Evolutionary conservation across 2,113 vertebrate species (phyloP).

Genomic region (Lampris megalopsis): DNA sequence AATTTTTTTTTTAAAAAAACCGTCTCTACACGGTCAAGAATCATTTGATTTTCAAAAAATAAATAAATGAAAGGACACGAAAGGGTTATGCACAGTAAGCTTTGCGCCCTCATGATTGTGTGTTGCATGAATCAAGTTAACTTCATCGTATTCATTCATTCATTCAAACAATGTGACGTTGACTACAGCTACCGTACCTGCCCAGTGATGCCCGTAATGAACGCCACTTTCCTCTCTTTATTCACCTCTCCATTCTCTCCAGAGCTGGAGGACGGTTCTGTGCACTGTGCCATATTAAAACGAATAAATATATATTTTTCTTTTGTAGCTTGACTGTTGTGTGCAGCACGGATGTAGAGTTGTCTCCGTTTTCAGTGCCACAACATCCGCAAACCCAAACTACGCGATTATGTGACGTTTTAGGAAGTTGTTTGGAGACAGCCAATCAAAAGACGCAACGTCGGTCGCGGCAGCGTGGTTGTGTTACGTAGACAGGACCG

Average conservation of each 20-base stretch:
- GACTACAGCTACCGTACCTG: conserved; percentile 67
- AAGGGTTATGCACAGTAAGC: too few relatives aligned
- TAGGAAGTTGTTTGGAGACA: conserved; percentile 36
- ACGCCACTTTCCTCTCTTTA: conserved; percentile 69
- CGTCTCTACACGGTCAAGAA: too few relatives aligned
- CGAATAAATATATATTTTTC: neutral
- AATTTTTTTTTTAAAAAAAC: too few relatives aligned
- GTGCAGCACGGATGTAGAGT: too few relatives aligned
- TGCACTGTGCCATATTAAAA: conserved; percentile 69
- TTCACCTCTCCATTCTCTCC: conserved; percentile 23
- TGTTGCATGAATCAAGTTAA: too few relatives aligned
- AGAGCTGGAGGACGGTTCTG: conserved; percentile 1
- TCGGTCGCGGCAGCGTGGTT: too few relatives aligned
- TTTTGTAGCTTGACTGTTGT: too few relatives aligned
- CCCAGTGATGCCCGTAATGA: conserved; percentile 83
- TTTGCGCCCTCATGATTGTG: too few relatives aligned
- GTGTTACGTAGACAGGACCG: neutral
- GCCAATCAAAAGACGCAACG: conserved; percentile 67
- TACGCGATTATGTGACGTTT: conserved; percentile 23
- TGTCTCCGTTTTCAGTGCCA: neutral
- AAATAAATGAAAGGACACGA: too few relatives aligned
- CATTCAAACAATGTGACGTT: neutral
- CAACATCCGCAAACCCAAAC: conserved; percentile 50
- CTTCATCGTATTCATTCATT: neutral
- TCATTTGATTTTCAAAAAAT: too few relatives aligned